phyloP scores from a whole-genome alignment of 1,140 invertebrate species.

The Eupristina koningsbergeri region DNA sequence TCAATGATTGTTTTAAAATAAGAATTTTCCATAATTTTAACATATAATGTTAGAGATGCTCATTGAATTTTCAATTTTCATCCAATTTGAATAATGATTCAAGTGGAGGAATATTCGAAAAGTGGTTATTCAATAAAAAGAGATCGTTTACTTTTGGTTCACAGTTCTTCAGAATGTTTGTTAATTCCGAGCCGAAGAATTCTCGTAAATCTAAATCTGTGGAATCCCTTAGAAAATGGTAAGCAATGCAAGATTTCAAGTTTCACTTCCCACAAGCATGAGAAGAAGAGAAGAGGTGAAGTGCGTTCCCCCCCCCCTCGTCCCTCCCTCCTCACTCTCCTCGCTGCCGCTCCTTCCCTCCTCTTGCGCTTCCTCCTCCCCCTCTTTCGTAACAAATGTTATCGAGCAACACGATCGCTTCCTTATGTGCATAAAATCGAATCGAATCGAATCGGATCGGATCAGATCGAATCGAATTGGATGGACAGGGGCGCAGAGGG shows the following conservation, averaged over 20 bases:
- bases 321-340: too few species aligned
- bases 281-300: background rate
- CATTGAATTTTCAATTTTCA: background rate
- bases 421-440: slow-evolving; percentile 45
- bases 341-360: too few species aligned
- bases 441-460: too few species aligned
- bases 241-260: slow-evolving; percentile 14
- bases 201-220: slow-evolving; percentile 25
- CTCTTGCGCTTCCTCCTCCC: too few species aligned
- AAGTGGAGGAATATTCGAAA: background rate
- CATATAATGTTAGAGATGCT: background rate
- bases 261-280: background rate
- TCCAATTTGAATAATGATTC: background rate
- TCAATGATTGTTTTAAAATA: background rate
- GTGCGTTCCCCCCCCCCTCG: too few species aligned
- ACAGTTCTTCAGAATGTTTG: background rate
- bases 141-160: background rate
- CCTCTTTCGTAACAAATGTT: slow-evolving; percentile 49
- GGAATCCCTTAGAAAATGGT: slow-evolving; percentile 1
- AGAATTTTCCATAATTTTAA: background rate
- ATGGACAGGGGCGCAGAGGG: slow-evolving; percentile 43
- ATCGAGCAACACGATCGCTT: slow-evolving; percentile 47
- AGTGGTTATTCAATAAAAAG: slow-evolving; percentile 2
- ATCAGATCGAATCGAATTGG: too few species aligned
- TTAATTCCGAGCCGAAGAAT: slow-evolving; percentile 14